Base-by-base conservation (phyloP, 2,113 vertebrate genomes). In the Myocastor coypus region DNA sequence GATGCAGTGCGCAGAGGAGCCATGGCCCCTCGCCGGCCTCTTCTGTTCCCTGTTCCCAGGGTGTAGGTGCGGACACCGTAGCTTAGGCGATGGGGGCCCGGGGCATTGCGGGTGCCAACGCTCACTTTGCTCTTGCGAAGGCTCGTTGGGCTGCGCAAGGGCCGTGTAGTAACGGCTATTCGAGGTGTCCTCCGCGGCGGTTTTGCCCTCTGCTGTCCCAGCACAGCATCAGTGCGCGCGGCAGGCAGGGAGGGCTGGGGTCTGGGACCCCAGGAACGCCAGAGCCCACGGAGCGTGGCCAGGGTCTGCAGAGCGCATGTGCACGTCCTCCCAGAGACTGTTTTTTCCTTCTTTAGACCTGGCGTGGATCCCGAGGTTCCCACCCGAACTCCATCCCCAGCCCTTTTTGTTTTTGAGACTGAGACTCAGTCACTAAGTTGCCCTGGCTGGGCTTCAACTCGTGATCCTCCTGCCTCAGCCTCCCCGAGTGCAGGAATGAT, bases 1-100 rank as follows among this genome's bases (percentile, higher is more conserved):
- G 24, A 1, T 6, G 0, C 0, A 69, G 46, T 2, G 24, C 20
- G 42, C 19, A 6, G 14, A 37, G n/a, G 17, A 1, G 32, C 69
- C 14, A 0, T 16, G 13, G 40, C 57, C 10, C 2, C 13, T 1
- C 1, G 37, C 28, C 10, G 7, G n/a, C 14, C 46, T 34, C n/a
- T 34, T 14, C 40, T 2, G 3, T 5, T 20, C 37, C 6, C n/a
- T 5, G n/a, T 4, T 19, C n/a, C 40, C 34, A 1, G 22, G 37
- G 69, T 37, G 17, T 37, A 34, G n/a, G 34, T 20, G 37, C 3
- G 9, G 71, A 11, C 37, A 5, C n/a, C 0, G 37, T 12, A 24
- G 37, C 71, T 26, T 10, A 6, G 37, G 37, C 24, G 37, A 10
- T 42, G 71, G 71, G 71, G 71, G 24, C 37, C 20, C 32, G 3